A percentile compares a stretch with the other conserved stretches of the same genome.
phyloP scores from a whole-genome alignment of 2,888 invertebrate genomes.

The Venusia cambrica region DNA sequence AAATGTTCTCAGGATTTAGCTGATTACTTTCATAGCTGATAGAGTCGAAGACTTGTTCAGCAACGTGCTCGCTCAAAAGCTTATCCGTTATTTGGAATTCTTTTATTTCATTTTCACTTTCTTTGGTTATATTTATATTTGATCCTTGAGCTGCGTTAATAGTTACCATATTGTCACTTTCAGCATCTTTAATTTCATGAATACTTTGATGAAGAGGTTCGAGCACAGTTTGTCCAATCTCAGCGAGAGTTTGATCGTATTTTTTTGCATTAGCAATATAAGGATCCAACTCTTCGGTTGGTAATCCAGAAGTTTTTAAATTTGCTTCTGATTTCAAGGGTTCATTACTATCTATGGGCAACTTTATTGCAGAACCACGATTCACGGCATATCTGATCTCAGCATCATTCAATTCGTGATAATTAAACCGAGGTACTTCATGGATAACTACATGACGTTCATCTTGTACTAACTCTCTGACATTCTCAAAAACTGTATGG shows the following conservation, averaged over 20 bases:
- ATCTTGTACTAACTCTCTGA: conserved; percentile 11
- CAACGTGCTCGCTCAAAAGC: conserved; percentile 20
- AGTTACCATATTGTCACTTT: conserved; percentile 31
- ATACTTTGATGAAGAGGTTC: conserved; percentile 41
- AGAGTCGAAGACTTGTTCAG: conserved; percentile 25
- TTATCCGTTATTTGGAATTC: conserved; percentile 11
- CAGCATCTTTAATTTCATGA: conserved; percentile 50
- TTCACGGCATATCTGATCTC: conserved; percentile 40
- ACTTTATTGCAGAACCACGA: conserved; percentile 4
- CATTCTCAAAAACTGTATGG: conserved; percentile 9
- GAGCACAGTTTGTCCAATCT: conserved; percentile 17
- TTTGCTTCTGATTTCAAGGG: neutral
- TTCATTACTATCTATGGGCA: conserved; percentile 1
- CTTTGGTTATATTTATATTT: conserved; percentile 4
- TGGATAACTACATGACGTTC: conserved; percentile 26
- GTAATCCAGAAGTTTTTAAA: neutral
- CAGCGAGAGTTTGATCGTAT: neutral
- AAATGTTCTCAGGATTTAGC: neutral
- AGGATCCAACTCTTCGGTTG: conserved; percentile 7
- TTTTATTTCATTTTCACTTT: conserved; percentile 6
- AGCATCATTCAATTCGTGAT: conserved; percentile 51
- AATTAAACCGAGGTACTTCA: conserved; percentile 45
- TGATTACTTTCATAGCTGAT: conserved; percentile 25
- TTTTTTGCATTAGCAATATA: neutral
- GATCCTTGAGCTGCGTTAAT: conserved; percentile 4